phyloP scores from a whole-genome alignment of 2,797 vertebrate genomes.

The Syngnathus rostellatus region DNA sequence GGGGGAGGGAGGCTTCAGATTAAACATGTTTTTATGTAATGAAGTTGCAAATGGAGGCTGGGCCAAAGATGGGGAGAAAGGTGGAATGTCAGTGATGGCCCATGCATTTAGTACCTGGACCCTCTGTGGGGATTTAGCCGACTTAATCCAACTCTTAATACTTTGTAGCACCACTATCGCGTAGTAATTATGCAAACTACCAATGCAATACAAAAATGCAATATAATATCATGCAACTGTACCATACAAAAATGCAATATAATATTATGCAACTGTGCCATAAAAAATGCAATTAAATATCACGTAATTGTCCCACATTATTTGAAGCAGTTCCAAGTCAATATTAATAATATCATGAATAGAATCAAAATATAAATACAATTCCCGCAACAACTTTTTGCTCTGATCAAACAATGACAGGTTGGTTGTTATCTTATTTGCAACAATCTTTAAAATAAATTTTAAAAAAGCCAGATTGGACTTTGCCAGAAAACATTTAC shows the following conservation, averaged over 20 bases:
- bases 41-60: constrained; percentile 45
- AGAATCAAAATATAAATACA: not conserved
- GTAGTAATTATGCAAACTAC: not conserved
- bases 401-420: too few species aligned
- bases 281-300: too few species aligned
- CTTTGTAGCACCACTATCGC: not conserved
- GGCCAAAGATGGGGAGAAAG: constrained; percentile 26
- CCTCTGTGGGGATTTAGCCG: not conserved
- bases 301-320: not conserved
- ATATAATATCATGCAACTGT: not conserved
- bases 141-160: not conserved
- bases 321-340: not conserved
- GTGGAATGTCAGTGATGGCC: constrained; percentile 15
- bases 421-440: too few species aligned
- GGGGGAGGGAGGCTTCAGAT: constrained; percentile 47
- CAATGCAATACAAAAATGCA: not conserved
- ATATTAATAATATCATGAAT: not conserved
- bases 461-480: too few species aligned
- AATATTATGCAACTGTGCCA: not conserved
- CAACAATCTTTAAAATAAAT: too few species aligned
- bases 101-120: not conserved
- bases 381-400: too few species aligned
- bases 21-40: constrained; percentile 65
- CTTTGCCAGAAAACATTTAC: too few species aligned
- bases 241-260: not conserved